Evolutionary conservation across 2,113 vertebrate species (phyloP).

Genomic region (Mohoua ochrocephala): DNA sequence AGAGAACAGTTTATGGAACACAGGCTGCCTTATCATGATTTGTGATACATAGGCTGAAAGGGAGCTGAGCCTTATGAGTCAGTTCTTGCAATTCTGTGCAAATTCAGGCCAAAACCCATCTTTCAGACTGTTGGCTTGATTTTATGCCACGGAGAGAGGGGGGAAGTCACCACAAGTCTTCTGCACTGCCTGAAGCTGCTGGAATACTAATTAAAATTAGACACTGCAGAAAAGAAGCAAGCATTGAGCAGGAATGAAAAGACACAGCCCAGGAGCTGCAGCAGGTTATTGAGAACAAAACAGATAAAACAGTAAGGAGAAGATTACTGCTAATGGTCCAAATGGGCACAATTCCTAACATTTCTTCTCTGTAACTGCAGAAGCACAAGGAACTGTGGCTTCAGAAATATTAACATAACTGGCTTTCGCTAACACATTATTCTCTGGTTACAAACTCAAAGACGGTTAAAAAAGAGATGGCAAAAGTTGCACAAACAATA

Average conservation of each 20-base stretch:
- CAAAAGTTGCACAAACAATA: background rate
- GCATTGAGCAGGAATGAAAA: background rate
- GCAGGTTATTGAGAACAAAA: background rate
- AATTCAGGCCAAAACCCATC: slow-evolving; percentile 24
- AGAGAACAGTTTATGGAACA: slow-evolving; percentile 7
- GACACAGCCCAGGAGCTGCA: background rate
- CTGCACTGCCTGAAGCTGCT: background rate
- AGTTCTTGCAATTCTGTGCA: background rate
- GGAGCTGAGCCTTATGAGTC: background rate
- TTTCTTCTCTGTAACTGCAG: background rate
- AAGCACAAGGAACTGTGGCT: background rate
- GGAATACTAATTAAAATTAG: background rate
- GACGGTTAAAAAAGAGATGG: background rate
- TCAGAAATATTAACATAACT: background rate
- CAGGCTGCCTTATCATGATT: background rate
- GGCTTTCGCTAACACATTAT: background rate
- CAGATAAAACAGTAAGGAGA: background rate
- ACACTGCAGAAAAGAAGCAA: background rate
- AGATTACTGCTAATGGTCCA: background rate
- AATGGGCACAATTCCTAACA: background rate
- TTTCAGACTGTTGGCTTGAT: background rate
- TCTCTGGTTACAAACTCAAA: background rate
- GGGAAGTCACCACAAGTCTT: background rate
- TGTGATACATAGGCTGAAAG: background rate
- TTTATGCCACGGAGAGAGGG: background rate